Evolutionary conservation across 2,888 invertebrate species (phyloP).

Genomic region (Ganaspis brasiliensis): DNA sequence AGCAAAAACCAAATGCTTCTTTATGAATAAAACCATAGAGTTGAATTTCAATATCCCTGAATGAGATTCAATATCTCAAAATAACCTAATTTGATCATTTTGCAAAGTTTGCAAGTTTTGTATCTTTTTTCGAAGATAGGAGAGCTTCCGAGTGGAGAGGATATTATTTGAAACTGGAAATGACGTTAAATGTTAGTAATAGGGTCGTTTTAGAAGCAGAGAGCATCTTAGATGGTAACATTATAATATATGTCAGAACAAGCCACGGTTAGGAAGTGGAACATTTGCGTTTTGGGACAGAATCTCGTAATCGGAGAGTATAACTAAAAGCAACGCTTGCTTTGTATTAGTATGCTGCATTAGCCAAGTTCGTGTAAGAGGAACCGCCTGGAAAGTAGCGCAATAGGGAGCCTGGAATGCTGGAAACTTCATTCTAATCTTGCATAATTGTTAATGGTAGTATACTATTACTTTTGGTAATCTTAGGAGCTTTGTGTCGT

Average conservation of each 20-base stretch:
- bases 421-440: constrained; percentile 42
- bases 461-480: constrained; percentile 40
- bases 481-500: constrained; percentile 37
- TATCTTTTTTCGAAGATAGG: background rate
- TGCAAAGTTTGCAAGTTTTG: background rate
- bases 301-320: constrained; percentile 40
- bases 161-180: constrained; percentile 38
- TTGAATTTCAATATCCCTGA: constrained; percentile 11
- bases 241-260: constrained; percentile 34
- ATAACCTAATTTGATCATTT: constrained; percentile 7
- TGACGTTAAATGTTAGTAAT: constrained; percentile 34
- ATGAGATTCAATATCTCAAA: background rate
- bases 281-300: constrained; percentile 43
- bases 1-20: no score
- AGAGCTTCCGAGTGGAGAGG: constrained; percentile 16
- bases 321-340: constrained; percentile 40
- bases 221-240: constrained; percentile 41
- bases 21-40: no score
- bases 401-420: constrained; percentile 4
- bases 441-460: constrained; percentile 41
- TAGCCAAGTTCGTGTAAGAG: constrained; percentile 26
- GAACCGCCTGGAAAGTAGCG: constrained; percentile 28
- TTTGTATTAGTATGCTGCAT: constrained; percentile 26
- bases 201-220: constrained; percentile 36
- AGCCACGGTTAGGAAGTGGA: constrained; percentile 39